A percentile compares a stretch with the other conserved stretches of the same genome.
Conservation (phyloP, 2,113 vertebrate species). For the Phainopepla nitens region DNA sequence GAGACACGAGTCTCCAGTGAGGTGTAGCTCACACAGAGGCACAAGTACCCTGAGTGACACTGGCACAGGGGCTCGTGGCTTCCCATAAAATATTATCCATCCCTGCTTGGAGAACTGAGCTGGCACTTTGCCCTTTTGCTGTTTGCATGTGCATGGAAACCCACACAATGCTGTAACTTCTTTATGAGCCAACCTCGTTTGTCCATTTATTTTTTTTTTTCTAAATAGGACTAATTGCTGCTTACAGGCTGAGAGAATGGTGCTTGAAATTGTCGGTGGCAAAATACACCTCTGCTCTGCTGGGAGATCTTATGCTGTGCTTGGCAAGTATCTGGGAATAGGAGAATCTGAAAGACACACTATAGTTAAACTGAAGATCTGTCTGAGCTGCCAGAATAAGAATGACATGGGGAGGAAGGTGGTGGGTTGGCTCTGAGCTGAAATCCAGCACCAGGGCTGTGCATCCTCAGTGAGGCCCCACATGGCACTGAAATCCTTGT, state of each 20-base stretch:
- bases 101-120: not conserved
- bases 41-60: not conserved
- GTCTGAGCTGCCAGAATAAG: not conserved
- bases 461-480: not conserved
- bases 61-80: not conserved
- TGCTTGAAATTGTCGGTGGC: not conserved
- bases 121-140: not conserved
- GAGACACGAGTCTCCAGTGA: not conserved
- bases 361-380: not conserved
- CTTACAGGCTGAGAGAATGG: not conserved
- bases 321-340: not conserved
- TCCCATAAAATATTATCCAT: not conserved
- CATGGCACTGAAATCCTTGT: not conserved
- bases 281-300: not conserved
- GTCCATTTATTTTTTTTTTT: not conserved
- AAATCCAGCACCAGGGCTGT: not conserved
- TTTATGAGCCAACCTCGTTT: not conserved
- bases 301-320: not conserved
- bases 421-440: not conserved
- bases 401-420: rapidly evolving
- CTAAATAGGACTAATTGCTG: not conserved
- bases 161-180: not conserved
- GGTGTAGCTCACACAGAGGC: not conserved
- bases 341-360: not conserved
- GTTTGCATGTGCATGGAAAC: not conserved